Evolutionary conservation across 2,888 invertebrate genomes (phyloP).

Genomic region (Morinoia aosen): DNA sequence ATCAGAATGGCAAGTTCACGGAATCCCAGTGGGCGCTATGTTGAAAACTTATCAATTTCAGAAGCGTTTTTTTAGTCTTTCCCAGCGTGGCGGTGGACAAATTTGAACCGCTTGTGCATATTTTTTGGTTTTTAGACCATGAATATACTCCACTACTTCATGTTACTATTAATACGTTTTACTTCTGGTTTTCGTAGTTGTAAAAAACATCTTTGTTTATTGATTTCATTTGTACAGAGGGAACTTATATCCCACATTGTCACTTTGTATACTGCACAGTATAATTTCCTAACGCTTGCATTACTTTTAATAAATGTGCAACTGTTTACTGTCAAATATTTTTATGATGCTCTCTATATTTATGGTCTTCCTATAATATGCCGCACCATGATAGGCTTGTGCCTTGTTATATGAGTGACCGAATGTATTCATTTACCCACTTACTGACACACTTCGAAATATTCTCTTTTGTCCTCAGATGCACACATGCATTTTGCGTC

Average conservation of each 20-base stretch:
- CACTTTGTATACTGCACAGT: neutral
- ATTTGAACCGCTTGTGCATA: neutral
- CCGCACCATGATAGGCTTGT: neutral
- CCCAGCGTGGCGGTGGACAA: neutral
- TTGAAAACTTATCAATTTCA: neutral
- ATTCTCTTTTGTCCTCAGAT: neutral
- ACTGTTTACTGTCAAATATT: neutral
- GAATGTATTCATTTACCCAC: neutral
- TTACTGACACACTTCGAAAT: neutral
- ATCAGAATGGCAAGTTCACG: neutral
- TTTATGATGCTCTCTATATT: neutral
- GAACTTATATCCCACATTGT: neutral
- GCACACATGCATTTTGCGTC: neutral
- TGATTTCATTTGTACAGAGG: conserved; percentile 9
- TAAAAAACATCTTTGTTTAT: neutral
- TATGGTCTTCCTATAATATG: neutral
- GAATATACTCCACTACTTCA: neutral
- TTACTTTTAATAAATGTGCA: neutral
- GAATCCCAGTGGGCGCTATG: no score
- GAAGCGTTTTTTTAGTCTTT: neutral
- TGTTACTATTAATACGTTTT: neutral
- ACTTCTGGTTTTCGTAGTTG: neutral
- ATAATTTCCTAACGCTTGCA: neutral
- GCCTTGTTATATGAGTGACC: neutral
- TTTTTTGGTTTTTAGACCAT: neutral